phyloP scores from a whole-genome alignment of 2,797 vertebrate species.

The Garrulus glandarius region DNA sequence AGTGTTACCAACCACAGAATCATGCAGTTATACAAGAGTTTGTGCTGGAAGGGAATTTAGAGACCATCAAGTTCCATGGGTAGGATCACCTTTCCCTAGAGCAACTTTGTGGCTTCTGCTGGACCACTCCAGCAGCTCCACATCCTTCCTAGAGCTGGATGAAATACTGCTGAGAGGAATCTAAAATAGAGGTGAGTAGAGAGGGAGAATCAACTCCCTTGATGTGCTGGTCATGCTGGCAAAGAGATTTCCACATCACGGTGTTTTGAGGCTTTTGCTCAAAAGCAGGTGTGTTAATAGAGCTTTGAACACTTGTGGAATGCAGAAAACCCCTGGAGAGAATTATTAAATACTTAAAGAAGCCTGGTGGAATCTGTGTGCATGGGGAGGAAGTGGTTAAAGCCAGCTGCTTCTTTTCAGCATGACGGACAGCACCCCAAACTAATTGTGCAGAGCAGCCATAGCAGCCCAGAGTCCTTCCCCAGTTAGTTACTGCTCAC shows the following conservation, averaged over 20 bases:
- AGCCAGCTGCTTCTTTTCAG: neutral
- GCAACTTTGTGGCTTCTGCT: neutral
- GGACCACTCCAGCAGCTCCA: neutral
- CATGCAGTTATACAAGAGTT: neutral
- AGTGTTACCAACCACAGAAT: neutral
- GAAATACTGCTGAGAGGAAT: neutral
- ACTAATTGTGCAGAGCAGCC: neutral
- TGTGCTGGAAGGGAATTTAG: neutral
- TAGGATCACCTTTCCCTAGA: neutral
- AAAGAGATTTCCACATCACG: neutral
- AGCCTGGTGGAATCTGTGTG: neutral
- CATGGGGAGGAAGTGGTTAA: neutral
- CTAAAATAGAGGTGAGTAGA: neutral
- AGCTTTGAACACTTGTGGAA: neutral
- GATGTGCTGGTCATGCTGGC: fast-evolving
- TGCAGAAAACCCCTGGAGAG: neutral
- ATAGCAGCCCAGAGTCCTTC: neutral
- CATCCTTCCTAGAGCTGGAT: neutral
- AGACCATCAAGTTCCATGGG: neutral
- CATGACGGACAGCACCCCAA: neutral
- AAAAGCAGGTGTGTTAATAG: neutral
- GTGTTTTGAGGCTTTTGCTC: neutral
- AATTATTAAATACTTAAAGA: neutral
- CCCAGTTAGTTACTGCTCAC: neutral
- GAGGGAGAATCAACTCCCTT: neutral